A percentile compares a stretch with the other conserved stretches of the same genome.
These are phyloP conservation scores for Linurgus olivaceus DNA, from an alignment of 2,797 vertebrate species.

Conservation along the genomic window DNA sequence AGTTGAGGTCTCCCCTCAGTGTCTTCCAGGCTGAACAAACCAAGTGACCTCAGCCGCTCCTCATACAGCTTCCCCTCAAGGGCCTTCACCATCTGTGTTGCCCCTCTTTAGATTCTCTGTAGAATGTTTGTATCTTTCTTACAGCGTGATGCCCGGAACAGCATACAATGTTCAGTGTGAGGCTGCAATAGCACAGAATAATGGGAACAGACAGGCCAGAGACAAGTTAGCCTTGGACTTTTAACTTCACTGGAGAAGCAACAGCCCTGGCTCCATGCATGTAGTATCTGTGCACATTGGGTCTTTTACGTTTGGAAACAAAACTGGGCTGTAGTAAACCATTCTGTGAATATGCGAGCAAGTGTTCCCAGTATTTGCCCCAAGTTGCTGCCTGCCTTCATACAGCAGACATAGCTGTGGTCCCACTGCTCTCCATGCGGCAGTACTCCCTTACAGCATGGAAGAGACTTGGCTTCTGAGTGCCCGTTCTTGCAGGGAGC, in stretches of 20 bases:
- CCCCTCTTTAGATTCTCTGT: accelerated
- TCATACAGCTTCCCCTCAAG: background rate
- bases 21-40: background rate
- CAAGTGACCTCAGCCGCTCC: background rate
- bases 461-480: background rate
- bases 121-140: background rate
- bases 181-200: background rate
- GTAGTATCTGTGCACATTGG: accelerated
- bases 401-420: accelerated
- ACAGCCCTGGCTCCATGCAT: accelerated
- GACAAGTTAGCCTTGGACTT: background rate
- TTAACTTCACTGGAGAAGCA: background rate
- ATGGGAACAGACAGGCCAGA: background rate
- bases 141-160: background rate
- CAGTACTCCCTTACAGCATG: accelerated
- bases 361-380: accelerated
- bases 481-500: accelerated
- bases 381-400: background rate
- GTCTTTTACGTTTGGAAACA: accelerated
- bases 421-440: background rate
- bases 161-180: background rate
- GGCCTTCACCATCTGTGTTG: background rate
- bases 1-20: background rate
- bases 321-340: background rate
- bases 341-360: accelerated